Base-by-base conservation (phyloP, 2,113 vertebrate species). In the Crotalus horridus region DNA sequence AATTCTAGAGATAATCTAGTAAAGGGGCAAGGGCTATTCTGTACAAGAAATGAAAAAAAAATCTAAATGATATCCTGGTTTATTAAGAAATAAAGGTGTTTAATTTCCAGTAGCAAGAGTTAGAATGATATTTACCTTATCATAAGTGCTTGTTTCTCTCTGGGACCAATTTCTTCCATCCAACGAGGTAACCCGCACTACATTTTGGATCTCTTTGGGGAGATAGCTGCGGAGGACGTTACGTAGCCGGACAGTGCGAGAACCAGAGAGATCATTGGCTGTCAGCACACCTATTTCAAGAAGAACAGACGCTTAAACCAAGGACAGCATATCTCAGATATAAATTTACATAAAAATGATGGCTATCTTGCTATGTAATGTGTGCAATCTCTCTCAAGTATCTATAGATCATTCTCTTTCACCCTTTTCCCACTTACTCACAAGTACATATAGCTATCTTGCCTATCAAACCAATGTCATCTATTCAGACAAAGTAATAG, bases 141-240 rank as follows among this genome's bases (percentile, higher is more conserved):
- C 98, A 96, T 98, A 99, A 39, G 97, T 97, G 91, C 97, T 94
- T 23, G 95, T 97, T 90, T 98, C 98, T 6, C 98, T 92, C 53
- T 98, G 96, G 17, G 95, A 97, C 98, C 98, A 99, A 43, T 97
- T 97, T 55, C 98, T 98, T 93, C 99, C 99, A 0, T 99, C 99
- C 0, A 94, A 95, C 6, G 98, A 98, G 0, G 98, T 99, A 95
- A 99, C 91, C 3, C 97, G 98, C 48, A 99, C 94, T 7, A 87
- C 92, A 1, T 97, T 95, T 91, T 97, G 96, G 53, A 98, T 39
- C 33, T 97, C 94, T 89, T 90, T 98, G 81, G 99, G 99, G 9
- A 99, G 0, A 20, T 98, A 99, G 95, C 96, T 98, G 2, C 94
- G 95, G 69, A 99, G 98, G 90, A 98, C 94, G 74, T 95, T 97